phyloP scores from a whole-genome alignment of 1,140 invertebrate species.

The Brachionus plicatilis region DNA sequence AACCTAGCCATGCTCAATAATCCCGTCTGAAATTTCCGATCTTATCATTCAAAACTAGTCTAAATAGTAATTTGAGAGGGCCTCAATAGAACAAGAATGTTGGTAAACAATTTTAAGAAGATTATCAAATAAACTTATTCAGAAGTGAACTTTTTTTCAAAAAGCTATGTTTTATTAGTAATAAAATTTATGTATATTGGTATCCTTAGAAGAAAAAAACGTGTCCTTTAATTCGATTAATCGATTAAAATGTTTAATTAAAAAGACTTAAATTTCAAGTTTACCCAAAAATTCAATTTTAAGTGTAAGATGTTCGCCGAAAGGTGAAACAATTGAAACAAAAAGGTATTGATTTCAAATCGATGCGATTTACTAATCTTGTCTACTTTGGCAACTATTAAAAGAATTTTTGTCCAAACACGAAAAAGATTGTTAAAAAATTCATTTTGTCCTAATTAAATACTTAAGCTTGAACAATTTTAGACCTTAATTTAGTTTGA shows the following conservation, averaged over 20 bases:
- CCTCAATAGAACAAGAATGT: background rate
- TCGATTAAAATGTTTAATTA: constrained; percentile 29
- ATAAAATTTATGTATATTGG: background rate
- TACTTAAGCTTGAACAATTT: background rate
- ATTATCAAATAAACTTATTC: constrained; percentile 20
- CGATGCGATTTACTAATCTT: constrained; percentile 3
- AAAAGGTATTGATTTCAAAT: constrained; percentile 19
- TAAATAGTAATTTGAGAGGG: constrained; percentile 1
- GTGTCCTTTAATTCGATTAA: constrained; percentile 27
- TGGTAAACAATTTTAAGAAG: constrained; percentile 24
- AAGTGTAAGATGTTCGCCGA: background rate
- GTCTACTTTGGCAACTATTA: constrained; percentile 5
- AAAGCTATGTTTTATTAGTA: constrained; percentile 20
- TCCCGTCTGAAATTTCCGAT: constrained; percentile 12
- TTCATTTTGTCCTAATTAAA: background rate
- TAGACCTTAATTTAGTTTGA: background rate
- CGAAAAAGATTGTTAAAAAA: background rate
- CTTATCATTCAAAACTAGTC: constrained; percentile 27
- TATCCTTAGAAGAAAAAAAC: constrained; percentile 8
- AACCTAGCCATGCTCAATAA: background rate
- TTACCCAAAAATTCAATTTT: background rate
- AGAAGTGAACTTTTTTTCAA: background rate
- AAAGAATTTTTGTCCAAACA: background rate
- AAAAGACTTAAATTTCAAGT: constrained; percentile 28
- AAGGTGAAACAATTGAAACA: constrained; percentile 5